Evolutionary conservation across 2,888 invertebrate genomes (phyloP), one percentile per base, ranked within the genome.

Genomic region (Boloria euphrosyne): DNA sequence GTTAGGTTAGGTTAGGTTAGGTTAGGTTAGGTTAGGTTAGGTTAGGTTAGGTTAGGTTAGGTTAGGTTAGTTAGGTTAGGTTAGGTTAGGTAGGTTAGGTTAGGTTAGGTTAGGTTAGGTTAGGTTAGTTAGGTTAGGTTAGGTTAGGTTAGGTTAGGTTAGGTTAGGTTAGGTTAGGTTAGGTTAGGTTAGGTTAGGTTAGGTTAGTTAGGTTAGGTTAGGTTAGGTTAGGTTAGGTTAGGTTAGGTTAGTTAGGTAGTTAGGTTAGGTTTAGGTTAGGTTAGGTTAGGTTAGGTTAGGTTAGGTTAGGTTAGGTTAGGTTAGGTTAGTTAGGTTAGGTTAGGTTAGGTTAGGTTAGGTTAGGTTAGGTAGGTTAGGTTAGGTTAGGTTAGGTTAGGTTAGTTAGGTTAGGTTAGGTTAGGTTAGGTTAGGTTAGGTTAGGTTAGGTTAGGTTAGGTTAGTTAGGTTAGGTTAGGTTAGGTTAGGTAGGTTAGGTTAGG

Each of bases 401-500:
- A 53, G 70, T 70, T 62, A 62, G 62, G 62, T 62, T 65, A 68
- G 70, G 72, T 70, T 70, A 67, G 70, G 70, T 68, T 72, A 66
- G 38, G 67, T 68, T 65, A 60, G 66, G 67, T 66, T 65, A 62
- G 67, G 67, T 66, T 66, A 60, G 65, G 70, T 62, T 63, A 61
- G 62, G 69, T 69, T 63, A 58, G 68, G 69, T 69, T 63, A 65
- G 67, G 67, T 69, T 68, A 63, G 71, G 58, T 67, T 58, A 59
- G 70, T 68, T 69, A 69, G 70, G 71, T 71, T 71, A 70, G 71
- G 69, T 73, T 70, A 70, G 70, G 68, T 71, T 71, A 68, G 70
- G 71, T 71, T 71, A 72, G 72, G 72, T 72, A 72, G 72, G 72
- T 69, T 72, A 70, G 70, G 70, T 70, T 71, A 62, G 68, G 71